Base-by-base conservation (phyloP, 2,113 vertebrate genomes). In the Hippocampus abdominalis region DNA sequence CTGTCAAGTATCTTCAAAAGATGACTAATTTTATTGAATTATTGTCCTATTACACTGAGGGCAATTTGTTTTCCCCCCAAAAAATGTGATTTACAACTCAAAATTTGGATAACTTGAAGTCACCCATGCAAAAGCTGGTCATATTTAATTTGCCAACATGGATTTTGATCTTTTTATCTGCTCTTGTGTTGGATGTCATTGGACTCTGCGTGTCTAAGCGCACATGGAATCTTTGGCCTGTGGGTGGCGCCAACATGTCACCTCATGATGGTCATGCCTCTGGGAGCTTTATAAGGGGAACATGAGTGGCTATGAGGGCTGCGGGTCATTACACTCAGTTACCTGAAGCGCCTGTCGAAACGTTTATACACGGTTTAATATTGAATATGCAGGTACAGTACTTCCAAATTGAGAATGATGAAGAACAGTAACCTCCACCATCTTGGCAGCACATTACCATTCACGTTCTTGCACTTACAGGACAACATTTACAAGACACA, bases 231-330 rank as follows among this genome's bases (percentile, higher is more conserved):
- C 15, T 77, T 66, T 73, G 15, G 73, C 87, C 91, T 91, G 85
- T 73, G 78, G 90, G 85, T 85, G 90, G 91, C 87, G 89, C 90
- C 86, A 81, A 70, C 32, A 81, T 64, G 81, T 85, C 86, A 85
- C 78, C 36, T 66, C 76, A 79, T 51, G 71, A 75, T 49, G 56
- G 69, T 54, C 75, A 83, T 86, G 70, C 73, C 49, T 53, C 23
- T 29, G 57, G 69, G 63, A 74, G 60, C 64, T 73, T 78, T 57
- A 68, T 69, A 64, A 85, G 53, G 83, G 53, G 39, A 70, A 75
- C 15, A 15, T 0, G 7, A 68, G 56, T 70, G 23, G 56, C 64
- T 71, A 71, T 1, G 15, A 21, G 27, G 23, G 56, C 64, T 71
- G 74, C 2, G 11, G 23, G 27, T 23, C 66, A 69, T 76, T 77